Conservation (phyloP, 1,140 invertebrate species). For the Zophobas atratus region DNA sequence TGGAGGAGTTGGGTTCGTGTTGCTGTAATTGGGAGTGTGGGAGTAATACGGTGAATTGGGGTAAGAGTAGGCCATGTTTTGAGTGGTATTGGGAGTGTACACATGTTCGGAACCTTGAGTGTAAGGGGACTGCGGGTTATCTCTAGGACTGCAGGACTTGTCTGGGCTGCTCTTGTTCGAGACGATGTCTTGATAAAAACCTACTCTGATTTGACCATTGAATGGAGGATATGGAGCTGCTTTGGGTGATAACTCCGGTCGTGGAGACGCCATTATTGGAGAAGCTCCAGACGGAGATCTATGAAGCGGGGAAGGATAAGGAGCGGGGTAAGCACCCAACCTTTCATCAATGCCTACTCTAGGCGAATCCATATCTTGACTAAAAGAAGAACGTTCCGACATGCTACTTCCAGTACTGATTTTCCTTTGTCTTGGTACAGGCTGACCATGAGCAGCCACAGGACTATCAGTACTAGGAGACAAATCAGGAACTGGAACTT, state of each 20-base stretch:
- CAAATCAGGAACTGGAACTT: slow-evolving; percentile 59
- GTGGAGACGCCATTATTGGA: slow-evolving; percentile 69
- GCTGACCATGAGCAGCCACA: slow-evolving; percentile 69
- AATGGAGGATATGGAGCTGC: slow-evolving; percentile 76
- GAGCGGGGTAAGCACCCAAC: slow-evolving; percentile 72
- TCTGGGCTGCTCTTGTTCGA: slow-evolving; percentile 81
- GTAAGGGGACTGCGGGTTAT: slow-evolving; percentile 75
- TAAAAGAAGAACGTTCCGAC: slow-evolving; percentile 82
- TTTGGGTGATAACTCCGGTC: slow-evolving; percentile 73
- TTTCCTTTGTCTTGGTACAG: slow-evolving; percentile 74
- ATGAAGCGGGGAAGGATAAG: slow-evolving; percentile 76
- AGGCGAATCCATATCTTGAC: slow-evolving; percentile 81
- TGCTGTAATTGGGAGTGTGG: slow-evolving; percentile 62
- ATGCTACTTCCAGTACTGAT: slow-evolving; percentile 81
- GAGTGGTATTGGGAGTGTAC: slow-evolving; percentile 68
- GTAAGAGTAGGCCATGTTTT: slow-evolving; percentile 61
- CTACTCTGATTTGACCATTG: slow-evolving; percentile 81
- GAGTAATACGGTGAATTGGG: slow-evolving; percentile 63
- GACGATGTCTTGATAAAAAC: slow-evolving; percentile 85
- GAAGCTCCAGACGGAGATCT: slow-evolving; percentile 73
- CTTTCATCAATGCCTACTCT: slow-evolving; percentile 75
- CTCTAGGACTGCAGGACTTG: slow-evolving; percentile 78
- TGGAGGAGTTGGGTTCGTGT: slow-evolving; percentile 62
- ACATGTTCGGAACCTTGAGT: slow-evolving; percentile 76
- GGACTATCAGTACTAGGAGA: slow-evolving; percentile 69